Percentiles rank a stretch among this genome's conserved stretches.
These are phyloP conservation scores for Vulpes ferrilata DNA, from an alignment of 2,113 vertebrate species.

Conservation along the genomic window DNA sequence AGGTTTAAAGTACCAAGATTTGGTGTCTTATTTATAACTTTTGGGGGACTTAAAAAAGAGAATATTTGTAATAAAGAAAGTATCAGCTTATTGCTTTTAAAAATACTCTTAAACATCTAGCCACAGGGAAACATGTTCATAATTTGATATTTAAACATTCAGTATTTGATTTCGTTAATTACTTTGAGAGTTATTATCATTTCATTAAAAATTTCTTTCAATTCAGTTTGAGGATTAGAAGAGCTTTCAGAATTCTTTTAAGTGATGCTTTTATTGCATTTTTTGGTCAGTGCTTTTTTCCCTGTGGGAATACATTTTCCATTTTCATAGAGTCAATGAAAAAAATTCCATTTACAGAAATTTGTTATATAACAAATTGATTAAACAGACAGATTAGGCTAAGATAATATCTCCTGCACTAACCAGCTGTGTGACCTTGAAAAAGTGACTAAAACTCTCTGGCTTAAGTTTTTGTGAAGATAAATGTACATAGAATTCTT, in stretches of 20 bases:
- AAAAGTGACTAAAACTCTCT: conserved; percentile 25
- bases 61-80: conserved; percentile 30
- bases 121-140: neutral
- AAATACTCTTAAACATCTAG: neutral
- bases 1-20: conserved; percentile 12
- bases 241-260: neutral
- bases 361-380: neutral
- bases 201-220: conserved; percentile 54
- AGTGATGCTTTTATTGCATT: neutral
- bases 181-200: neutral
- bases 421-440: neutral
- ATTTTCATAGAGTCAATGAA: conserved; percentile 20
- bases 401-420: neutral
- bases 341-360: conserved; percentile 34
- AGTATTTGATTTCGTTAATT: conserved; percentile 56
- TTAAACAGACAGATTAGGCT: neutral
- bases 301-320: conserved; percentile 8
- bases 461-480: neutral
- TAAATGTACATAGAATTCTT: neutral
- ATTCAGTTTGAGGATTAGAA: conserved; percentile 8
- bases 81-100: neutral
- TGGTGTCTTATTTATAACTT: conserved; percentile 48
- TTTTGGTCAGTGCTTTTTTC: neutral
- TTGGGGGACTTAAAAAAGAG: neutral
- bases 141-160: conserved; percentile 12